Evolutionary conservation across 2,888 invertebrate genomes (phyloP).

Genomic region (Chloromyia formosa): DNA sequence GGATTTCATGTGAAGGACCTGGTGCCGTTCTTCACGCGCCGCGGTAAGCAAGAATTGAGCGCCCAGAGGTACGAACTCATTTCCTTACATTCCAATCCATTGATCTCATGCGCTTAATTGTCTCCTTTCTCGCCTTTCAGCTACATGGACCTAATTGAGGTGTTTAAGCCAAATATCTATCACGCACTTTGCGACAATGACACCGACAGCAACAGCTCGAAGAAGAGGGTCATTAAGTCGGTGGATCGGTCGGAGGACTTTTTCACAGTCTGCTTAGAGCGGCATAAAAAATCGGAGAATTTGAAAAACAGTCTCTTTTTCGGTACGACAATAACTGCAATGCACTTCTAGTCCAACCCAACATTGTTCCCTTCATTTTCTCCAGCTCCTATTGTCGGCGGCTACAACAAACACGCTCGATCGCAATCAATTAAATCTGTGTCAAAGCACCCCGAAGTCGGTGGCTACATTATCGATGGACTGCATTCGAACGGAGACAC

Average conservation of each 20-base stretch:
- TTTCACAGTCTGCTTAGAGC: constrained; percentile 74
- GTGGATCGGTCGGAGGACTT: constrained; percentile 74
- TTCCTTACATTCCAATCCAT: too few relatives aligned
- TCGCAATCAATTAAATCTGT: constrained; percentile 71
- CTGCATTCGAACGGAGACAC: constrained; percentile 77
- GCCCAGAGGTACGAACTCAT: constrained; percentile 68
- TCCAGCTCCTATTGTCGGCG: constrained; percentile 68
- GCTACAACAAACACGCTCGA: constrained; percentile 72
- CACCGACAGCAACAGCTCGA: constrained; percentile 67
- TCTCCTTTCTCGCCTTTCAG: constrained; percentile 57
- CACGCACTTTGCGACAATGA: constrained; percentile 79
- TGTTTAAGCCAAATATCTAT: constrained; percentile 82
- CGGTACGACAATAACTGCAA: constrained; percentile 61
- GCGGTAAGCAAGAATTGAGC: constrained; percentile 76
- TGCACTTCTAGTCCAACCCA: too few relatives aligned
- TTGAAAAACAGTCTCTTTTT: constrained; percentile 64
- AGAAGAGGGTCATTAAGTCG: constrained; percentile 77
- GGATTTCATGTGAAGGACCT: constrained; percentile 78
- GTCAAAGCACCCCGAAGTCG: constrained; percentile 67
- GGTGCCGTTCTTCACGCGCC: constrained; percentile 80
- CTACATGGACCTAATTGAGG: constrained; percentile 81
- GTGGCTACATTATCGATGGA: constrained; percentile 84
- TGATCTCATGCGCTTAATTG: background rate
- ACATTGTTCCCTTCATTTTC: constrained; percentile 23
- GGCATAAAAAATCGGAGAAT: constrained; percentile 69